Percentiles rank a stretch among this genome's conserved stretches.
Evolutionary conservation across 2,113 vertebrate genomes (phyloP).

Genomic region (Austrofundulus limnaeus): DNA sequence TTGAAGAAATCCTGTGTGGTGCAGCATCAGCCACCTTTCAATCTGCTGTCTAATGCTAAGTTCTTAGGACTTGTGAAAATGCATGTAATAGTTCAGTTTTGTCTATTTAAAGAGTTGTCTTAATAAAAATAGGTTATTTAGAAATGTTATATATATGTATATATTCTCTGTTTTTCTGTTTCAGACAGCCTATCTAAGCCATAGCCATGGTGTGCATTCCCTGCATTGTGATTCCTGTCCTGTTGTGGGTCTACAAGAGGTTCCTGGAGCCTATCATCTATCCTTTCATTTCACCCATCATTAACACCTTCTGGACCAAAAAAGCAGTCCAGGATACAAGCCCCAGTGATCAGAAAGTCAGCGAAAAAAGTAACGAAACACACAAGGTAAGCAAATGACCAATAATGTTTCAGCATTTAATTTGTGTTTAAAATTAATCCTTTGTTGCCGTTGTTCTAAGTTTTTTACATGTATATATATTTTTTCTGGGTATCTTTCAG

Average conservation of each 20-base stretch:
- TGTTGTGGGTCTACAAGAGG: slow-evolving; percentile 96
- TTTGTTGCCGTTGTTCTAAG: not conserved
- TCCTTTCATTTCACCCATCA: slow-evolving; percentile 86
- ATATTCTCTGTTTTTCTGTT: slow-evolving; percentile 14
- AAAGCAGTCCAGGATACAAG: slow-evolving; percentile 74
- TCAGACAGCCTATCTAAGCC: not conserved
- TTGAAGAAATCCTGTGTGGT: too few relatives aligned
- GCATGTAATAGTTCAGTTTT: not conserved
- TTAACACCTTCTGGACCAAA: slow-evolving; percentile 84
- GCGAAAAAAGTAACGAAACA: slow-evolving; percentile 48
- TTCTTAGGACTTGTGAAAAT: too few relatives aligned
- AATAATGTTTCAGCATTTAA: not conserved
- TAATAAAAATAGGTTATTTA: not conserved
- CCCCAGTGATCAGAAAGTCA: slow-evolving; percentile 22
- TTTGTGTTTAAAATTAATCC: not conserved
- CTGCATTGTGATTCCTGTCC: slow-evolving; percentile 94
- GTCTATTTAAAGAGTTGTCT: not conserved
- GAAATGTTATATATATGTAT: not conserved
- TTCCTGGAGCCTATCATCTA: slow-evolving; percentile 93
- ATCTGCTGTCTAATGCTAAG: too few relatives aligned
- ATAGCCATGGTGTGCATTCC: slow-evolving; percentile 95
- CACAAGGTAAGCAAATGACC: slow-evolving; percentile 74
- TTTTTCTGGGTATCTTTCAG: slow-evolving; percentile 56
- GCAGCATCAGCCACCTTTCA: too few relatives aligned
- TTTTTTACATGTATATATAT: not conserved